Conservation (phyloP, 2,888 invertebrate species). For the Leptarthrus brevirostris region DNA sequence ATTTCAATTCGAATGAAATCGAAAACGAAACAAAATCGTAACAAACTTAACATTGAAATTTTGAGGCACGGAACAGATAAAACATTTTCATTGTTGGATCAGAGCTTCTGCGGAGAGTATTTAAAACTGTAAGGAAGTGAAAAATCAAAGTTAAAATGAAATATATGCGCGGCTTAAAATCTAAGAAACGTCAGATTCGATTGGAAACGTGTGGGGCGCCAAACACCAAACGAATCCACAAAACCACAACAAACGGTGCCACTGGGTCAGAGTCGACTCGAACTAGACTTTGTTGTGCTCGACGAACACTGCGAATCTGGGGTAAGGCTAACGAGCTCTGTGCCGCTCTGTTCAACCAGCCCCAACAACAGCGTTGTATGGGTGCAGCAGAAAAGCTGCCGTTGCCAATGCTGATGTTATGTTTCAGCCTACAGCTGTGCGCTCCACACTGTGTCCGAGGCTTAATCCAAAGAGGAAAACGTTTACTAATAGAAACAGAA, state of each 20-base stretch:
- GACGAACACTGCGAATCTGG: slow-evolving; percentile 35
- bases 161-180: too few species aligned
- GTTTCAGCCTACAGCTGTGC: neutral
- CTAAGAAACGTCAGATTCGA: too few species aligned
- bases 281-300: slow-evolving; percentile 47
- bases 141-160: too few species aligned
- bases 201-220: neutral
- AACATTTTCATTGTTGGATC: neutral
- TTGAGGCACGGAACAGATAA: slow-evolving; percentile 12
- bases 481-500: neutral
- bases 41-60: slow-evolving; percentile 36
- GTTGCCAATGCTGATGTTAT: neutral
- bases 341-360: neutral
- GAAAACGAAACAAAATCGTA: slow-evolving; percentile 18
- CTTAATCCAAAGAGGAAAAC: neutral
- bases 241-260: slow-evolving; percentile 61
- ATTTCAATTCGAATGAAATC: neutral
- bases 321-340: slow-evolving; percentile 48
- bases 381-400: neutral
- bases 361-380: slow-evolving; percentile 1
- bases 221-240: neutral
- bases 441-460: too few species aligned
- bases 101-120: too few species aligned
- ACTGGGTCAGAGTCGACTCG: slow-evolving; percentile 65
- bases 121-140: too few species aligned